Base-by-base conservation (phyloP, 2,113 vertebrate species). In the Salvelinus fontinalis region DNA sequence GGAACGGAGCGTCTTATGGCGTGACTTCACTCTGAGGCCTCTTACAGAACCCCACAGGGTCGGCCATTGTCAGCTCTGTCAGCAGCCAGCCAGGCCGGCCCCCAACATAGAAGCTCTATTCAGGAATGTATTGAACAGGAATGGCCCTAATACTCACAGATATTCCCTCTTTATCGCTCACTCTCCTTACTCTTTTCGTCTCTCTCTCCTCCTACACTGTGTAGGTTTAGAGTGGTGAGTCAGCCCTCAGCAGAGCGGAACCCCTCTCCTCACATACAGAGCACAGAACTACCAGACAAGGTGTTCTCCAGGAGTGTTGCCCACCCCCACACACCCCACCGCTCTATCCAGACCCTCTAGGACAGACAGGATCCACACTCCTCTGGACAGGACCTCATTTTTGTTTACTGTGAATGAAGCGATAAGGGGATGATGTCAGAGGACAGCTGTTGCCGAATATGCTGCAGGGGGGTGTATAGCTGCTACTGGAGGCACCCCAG, bases 391-490 rank as follows among this genome's bases (percentile, higher is more conserved):
- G 71, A 73, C 66, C 44, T 51, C 3, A n/a, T 20, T 39, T 39
- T 39, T 13, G 49, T 51, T 51, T 77, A 2, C 62, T 44, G 84
- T 74, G 83, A 54, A 67, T 70, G 57, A 82, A 49, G 11, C 65
- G 48, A 77, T 51, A 24, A 34, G 67, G 80, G 59, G 34, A 92
- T 93, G 91, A 16, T 57, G 51, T 24, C 26, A 18, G 39, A 44
- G 3, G 67, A 75, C 0, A 65, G 62, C 16, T 88, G 84, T 0
- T 85, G 82, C 68, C 72, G 69, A 49, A 76, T 82, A 48, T 93
- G 83, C 84, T 80, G 81, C 80, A 83, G 88, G 72, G 90, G 88
- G 24, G 31, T 88, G 14, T 93, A 92, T 18, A 92, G 92, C 82
- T 95, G 94, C 81, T 44, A 74, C 48, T 87, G 88, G 89, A 89